Percentiles rank a stretch among this genome's conserved stretches.
phyloP scores from a whole-genome alignment of 2,888 invertebrate species.

The Cotesia congregata region DNA sequence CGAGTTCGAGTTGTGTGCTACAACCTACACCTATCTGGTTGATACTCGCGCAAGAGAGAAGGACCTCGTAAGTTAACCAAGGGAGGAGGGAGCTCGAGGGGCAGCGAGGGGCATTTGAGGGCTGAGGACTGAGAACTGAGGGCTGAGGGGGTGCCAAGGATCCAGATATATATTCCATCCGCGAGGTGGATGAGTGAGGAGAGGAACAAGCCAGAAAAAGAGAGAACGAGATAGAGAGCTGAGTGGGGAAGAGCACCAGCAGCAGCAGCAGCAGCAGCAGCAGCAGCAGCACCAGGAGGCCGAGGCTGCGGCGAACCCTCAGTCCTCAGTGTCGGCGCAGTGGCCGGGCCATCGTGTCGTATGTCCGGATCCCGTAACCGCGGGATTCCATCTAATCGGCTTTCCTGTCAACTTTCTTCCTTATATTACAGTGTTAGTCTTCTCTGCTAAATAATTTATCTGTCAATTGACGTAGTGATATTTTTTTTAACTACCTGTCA shows the following conservation, averaged over 20 bases:
- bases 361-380: conserved; percentile 53
- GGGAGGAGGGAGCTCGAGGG: conserved; percentile 12
- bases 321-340: conserved; percentile 71
- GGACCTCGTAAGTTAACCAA: conserved; percentile 12
- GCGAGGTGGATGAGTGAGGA: conserved; percentile 3
- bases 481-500: background rate
- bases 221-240: conserved; percentile 26
- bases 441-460: background rate
- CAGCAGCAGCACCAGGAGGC: conserved; percentile 63
- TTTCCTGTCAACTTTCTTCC: conserved; percentile 2
- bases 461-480: background rate
- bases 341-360: conserved; percentile 70
- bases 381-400: conserved; percentile 15
- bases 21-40: background rate
- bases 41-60: conserved; percentile 16
- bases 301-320: conserved; percentile 69
- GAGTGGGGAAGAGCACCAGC: conserved; percentile 30
- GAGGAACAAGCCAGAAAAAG: conserved; percentile 25
- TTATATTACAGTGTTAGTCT: background rate
- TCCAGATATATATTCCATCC: background rate
- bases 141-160: conserved; percentile 23
- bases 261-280: conserved; percentile 27
- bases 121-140: background rate
- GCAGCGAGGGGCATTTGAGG: conserved; percentile 1
- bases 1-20: conserved; percentile 10